These are phyloP conservation scores for Corythornis vintsioides DNA, from an alignment of 2,113 vertebrate species.

Conservation along the genomic window DNA sequence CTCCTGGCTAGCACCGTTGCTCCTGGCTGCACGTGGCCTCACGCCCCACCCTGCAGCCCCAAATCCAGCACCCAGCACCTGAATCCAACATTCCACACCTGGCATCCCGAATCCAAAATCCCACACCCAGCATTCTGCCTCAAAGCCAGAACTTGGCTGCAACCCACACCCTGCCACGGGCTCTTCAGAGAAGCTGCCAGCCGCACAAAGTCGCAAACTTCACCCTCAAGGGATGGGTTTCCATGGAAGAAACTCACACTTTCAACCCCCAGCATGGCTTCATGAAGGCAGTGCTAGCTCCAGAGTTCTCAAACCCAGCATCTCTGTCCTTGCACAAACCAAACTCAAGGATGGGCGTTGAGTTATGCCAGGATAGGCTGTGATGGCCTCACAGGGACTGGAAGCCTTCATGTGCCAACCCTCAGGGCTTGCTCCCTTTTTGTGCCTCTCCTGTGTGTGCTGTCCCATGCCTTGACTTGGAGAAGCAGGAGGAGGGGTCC, in stretches of 20 bases:
- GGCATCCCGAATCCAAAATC: not conserved
- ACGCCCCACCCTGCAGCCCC: not conserved
- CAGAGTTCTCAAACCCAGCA: not conserved
- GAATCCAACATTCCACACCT: not conserved
- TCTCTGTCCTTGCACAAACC: not conserved
- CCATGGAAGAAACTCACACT: not conserved
- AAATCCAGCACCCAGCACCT: not conserved
- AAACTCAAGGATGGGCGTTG: not conserved
- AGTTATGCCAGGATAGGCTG: not conserved
- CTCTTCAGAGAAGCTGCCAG: not conserved
- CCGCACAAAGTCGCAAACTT: not conserved
- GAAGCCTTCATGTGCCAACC: not conserved
- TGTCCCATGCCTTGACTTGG: not conserved
- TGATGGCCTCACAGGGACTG: not conserved
- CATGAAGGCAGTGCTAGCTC: not conserved
- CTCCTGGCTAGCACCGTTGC: accelerated
- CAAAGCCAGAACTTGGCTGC: not conserved
- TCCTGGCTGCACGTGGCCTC: not conserved
- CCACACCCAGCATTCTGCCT: accelerated
- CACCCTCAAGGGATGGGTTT: not conserved
- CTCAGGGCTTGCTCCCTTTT: not conserved
- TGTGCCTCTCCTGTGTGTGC: not conserved
- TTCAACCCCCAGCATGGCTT: not conserved
- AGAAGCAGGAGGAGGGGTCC: not conserved
- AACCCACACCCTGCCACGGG: not conserved